phyloP scores from a whole-genome alignment of 1,140 invertebrate species.

The Drosophila lowei region DNA sequence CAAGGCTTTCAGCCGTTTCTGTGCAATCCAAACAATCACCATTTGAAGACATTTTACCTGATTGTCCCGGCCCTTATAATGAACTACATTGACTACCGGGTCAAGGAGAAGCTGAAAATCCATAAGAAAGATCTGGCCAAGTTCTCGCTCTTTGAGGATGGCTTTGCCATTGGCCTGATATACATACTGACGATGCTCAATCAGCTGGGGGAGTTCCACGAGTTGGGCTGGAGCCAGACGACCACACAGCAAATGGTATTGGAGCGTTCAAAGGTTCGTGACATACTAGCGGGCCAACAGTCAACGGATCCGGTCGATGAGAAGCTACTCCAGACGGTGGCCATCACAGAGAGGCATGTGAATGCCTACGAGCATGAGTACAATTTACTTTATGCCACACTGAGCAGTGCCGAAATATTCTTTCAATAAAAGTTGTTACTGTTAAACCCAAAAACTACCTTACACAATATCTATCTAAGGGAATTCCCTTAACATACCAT shows the following conservation, averaged over 20 bases:
- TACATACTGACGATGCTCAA: conserved; percentile 89
- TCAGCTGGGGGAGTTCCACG: conserved; percentile 93
- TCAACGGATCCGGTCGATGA: conserved; percentile 85
- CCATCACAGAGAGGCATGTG: conserved; percentile 93
- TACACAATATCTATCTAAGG: too few species aligned
- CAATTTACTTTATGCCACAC: conserved; percentile 94
- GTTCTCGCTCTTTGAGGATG: conserved; percentile 96
- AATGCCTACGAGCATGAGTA: conserved; percentile 94
- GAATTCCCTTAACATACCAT: too few species aligned
- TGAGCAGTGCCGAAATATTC: conserved; percentile 97
- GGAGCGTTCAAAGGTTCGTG: conserved; percentile 86
- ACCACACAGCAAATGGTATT: conserved; percentile 89
- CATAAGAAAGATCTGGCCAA: conserved; percentile 88
- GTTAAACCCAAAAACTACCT: background rate
- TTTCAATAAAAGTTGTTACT: conserved; percentile 85
- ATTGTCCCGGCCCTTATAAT: conserved; percentile 97
- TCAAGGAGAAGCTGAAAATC: conserved; percentile 96
- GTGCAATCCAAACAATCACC: conserved; percentile 92
- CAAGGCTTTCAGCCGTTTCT: conserved; percentile 96
- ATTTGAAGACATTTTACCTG: conserved; percentile 96
- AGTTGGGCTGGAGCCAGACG: conserved; percentile 97
- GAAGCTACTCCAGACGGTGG: conserved; percentile 96
- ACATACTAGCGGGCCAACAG: conserved; percentile 81
- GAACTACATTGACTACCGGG: conserved; percentile 97
- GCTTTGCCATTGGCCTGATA: conserved; percentile 96